Evolutionary conservation across 37 sponge, comb jelly and placozoan species (phyloP).

Genomic region (Ephydatia muelleri): DNA sequence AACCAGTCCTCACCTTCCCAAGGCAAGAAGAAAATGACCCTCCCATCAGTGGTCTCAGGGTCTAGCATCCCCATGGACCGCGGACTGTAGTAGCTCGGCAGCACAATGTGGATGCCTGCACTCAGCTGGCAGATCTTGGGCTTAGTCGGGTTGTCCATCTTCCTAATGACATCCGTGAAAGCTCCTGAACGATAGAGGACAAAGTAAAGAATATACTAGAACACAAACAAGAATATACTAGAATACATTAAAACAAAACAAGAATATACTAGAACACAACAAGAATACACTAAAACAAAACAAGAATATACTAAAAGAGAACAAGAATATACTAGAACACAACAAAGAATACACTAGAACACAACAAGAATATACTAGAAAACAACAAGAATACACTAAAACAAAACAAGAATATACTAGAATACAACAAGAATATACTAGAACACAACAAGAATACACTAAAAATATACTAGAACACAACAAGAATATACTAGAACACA

Average conservation of each 20-base stretch:
- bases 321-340: too few species aligned
- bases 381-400: too few species aligned
- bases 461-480: too few species aligned
- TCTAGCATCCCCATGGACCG: constrained; percentile 95
- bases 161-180: constrained; percentile 85
- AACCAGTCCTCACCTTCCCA: constrained; percentile 84
- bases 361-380: too few species aligned
- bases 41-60: constrained; percentile 94
- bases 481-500: too few species aligned
- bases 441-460: too few species aligned
- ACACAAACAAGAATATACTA: neutral
- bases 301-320: too few species aligned
- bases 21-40: constrained; percentile 99
- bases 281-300: too few species aligned
- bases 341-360: too few species aligned
- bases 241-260: neutral
- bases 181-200: constrained; percentile 60
- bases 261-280: too few species aligned
- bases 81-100: constrained; percentile 97
- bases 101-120: constrained; percentile 91
- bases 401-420: too few species aligned
- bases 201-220: neutral
- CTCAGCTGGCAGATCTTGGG: constrained; percentile 83
- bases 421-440: too few species aligned
- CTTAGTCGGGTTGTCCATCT: constrained; percentile 80